Evolutionary conservation across 2,113 vertebrate species (phyloP), one percentile per base, ranked within the genome.

Genomic region (Pelusios castaneus): DNA sequence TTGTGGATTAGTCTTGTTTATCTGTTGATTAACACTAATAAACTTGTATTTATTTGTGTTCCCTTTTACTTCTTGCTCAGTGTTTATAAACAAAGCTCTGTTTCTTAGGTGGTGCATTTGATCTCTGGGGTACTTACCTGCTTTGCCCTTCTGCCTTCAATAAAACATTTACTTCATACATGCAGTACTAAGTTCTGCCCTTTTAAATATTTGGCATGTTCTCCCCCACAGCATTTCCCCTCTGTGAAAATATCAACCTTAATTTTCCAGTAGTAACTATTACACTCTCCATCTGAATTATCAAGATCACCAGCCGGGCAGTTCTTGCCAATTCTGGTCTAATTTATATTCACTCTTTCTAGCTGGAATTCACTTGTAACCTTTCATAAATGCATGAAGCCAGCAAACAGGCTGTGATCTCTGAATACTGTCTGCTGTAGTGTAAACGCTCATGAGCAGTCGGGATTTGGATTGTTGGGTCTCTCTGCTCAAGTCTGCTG

Each of bases 161-260:
- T 91, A 92, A 91, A 91, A 63, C 79, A 87, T 94, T 94, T 89
- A 91, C 90, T 77, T 90, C 29, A 47, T 52, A 70, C 63, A 76
- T 85, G 86, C 93, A 91, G 77, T 43, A 14, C 29, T 85, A 89
- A 94, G 89, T 91, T 95, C 88, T 91, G 84, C 89, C 87, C 43
- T 84, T 77, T 52, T 91, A 31, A 87, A 41, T 84, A 84, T 91
- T 89, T 60, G 84, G 34, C 89, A 80, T 0, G 84, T 92, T 94
- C 63, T 51, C 52, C 87, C 88, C 8, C 0, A 88, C 56, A 93
- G 34, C 91, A 81, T 92, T 91, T n/a, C 43, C 85, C 84, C 22
- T 6, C 58, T 3, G 1, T 78, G 1, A 70, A 87, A 93, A 70
- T 82, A 78, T 84, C 79, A 58, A 86, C 0, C n/a, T 95, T 91